Percentiles rank a stretch among this genome's conserved stretches.
These are phyloP conservation scores for Lutraria lutraria DNA, from an alignment of 2,888 invertebrate species.

Conservation along the genomic window DNA sequence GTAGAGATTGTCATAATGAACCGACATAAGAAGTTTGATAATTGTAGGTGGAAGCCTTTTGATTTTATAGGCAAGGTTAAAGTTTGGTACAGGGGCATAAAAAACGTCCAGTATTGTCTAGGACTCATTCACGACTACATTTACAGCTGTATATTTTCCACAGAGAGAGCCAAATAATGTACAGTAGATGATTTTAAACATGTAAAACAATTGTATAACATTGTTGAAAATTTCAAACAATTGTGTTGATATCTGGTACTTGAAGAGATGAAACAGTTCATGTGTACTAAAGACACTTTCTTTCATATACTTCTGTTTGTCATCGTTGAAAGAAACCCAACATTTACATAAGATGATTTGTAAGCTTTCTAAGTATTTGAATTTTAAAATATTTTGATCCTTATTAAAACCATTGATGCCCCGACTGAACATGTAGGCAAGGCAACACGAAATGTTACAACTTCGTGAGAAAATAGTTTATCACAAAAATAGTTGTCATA, in stretches of 20 bases:
- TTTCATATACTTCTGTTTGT: not conserved
- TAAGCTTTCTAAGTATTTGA: not conserved
- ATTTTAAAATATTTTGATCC: constrained; percentile 19
- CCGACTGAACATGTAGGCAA: not conserved
- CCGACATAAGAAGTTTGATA: no score
- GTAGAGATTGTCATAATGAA: no score
- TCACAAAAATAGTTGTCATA: constrained; percentile 3
- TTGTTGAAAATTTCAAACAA: not conserved
- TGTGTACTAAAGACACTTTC: not conserved
- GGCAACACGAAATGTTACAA: not conserved
- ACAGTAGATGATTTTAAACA: no score
- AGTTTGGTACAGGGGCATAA: no score
- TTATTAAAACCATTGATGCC: not conserved
- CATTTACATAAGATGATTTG: not conserved
- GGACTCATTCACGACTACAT: no score
- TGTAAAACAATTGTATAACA: not conserved
- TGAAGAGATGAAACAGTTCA: not conserved
- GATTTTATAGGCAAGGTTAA: no score
- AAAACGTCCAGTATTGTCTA: no score
- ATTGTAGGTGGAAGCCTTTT: no score
- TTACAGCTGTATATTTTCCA: no score
- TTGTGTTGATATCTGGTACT: no score
- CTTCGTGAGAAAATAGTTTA: constrained; percentile 10
- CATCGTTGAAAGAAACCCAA: not conserved
- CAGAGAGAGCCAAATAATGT: no score